phyloP scores from a whole-genome alignment of 1,140 invertebrate species.

The Leptestheria dahalacensis region DNA sequence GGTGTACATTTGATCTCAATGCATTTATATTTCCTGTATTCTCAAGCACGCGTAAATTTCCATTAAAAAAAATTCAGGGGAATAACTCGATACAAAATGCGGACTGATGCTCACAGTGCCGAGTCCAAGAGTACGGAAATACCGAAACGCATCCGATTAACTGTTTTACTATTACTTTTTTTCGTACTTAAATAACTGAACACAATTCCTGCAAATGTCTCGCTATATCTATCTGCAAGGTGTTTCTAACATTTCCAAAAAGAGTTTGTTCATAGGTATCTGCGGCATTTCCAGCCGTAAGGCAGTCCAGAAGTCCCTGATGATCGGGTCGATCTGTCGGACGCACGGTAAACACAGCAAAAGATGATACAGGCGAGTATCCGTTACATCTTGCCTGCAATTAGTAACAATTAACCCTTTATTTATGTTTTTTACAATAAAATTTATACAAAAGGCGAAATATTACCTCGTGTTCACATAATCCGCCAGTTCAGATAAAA shows the following conservation, averaged over 20 bases:
- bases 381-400: slow-evolving; percentile 21
- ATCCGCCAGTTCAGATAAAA: slow-evolving; percentile 71
- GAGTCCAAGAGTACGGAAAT: too few species aligned
- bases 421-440: neutral
- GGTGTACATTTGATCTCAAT: too few species aligned
- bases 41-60: too few species aligned
- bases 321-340: slow-evolving; percentile 71
- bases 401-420: neutral
- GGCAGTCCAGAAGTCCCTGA: slow-evolving; percentile 76
- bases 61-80: too few species aligned
- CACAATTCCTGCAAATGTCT: neutral
- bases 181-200: neutral
- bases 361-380: slow-evolving; percentile 53
- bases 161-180: too few species aligned
- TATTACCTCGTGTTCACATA: slow-evolving; percentile 60
- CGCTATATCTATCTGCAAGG: slow-evolving; percentile 34
- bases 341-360: slow-evolving; percentile 75
- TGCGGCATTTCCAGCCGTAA: slow-evolving; percentile 65
- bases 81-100: too few species aligned
- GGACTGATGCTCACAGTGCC: too few species aligned
- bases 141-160: too few species aligned
- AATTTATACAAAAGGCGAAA: slow-evolving; percentile 9
- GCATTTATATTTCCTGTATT: too few species aligned
- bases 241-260: slow-evolving; percentile 90
- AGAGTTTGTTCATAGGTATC: slow-evolving; percentile 90